Base-by-base conservation (phyloP, 1,140 invertebrate species). In the Trypoxylus dichotomus region DNA sequence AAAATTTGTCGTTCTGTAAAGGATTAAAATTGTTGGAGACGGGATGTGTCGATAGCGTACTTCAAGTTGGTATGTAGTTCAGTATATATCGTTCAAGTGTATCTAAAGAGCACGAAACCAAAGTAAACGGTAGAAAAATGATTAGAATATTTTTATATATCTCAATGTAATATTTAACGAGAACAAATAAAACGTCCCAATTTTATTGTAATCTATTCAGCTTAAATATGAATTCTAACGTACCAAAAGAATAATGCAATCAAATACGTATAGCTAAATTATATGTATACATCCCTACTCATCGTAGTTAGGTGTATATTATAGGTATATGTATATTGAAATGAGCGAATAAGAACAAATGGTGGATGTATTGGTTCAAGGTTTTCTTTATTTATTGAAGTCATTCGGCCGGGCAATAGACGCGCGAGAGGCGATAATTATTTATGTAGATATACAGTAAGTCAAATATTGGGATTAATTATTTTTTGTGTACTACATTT, bases 11-110 rank as follows among this genome's bases (percentile, higher is more conserved):
- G 82, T 95, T 95, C 88, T 93, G 94, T 88, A 92, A 93, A 87
- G 94, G 94, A 85, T 90, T 95, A 86, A 93, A 93, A 85, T 89
- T 95, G 81, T 89, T 95, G 78, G 93, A 95, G 85, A 90, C 89
- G 75, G 92, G 92, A 82, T 93, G 92, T 86, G 94, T 96, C 77
- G 92, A 94, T 85, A 92, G 90, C 86, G 94, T 95, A 76, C 89
- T 96, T 81, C 95, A 96, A 95, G 94, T 96, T 86, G 95, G 95
- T 96, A 88, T 93, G 94, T 93, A 74, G 41, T 27, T n/a, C 29
- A 13, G 1, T 37, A 32, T 32, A 37, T 37, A 8, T 37, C 32
- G 32, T 37, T 37, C 2, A 37, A 37, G 32, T 2, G 32, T 37
- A 37, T 37, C 32, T 8, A 37, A 7, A 37, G 0, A 37, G 32